phyloP scores from a whole-genome alignment of 2,888 invertebrate species.

The Megalurothrips usitatus region DNA sequence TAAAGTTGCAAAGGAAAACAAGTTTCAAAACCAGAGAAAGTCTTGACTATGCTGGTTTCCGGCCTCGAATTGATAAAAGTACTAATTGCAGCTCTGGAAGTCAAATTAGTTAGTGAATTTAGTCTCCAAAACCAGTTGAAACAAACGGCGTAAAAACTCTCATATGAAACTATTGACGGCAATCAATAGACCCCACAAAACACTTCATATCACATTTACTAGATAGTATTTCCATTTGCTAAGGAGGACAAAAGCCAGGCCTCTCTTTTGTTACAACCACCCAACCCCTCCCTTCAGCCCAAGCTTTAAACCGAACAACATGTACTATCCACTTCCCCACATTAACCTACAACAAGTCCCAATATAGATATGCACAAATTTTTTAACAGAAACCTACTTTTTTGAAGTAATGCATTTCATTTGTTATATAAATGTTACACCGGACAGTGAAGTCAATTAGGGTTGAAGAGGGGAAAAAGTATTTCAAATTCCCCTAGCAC shows the following conservation, averaged over 20 bases:
- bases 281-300: background rate
- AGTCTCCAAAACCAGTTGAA: constrained; percentile 2
- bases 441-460: no score
- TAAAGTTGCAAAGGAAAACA: background rate
- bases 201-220: constrained; percentile 2
- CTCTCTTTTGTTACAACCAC: background rate
- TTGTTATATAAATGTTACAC: no score
- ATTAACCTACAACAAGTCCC: background rate
- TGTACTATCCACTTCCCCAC: background rate
- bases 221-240: background rate
- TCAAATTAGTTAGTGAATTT: background rate
- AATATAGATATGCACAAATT: background rate
- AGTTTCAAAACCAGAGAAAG: background rate
- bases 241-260: background rate
- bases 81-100: background rate
- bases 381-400: background rate
- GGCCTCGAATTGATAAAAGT: background rate
- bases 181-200: background rate
- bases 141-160: background rate
- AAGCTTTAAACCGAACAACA: background rate
- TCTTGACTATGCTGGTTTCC: background rate
- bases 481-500: no score
- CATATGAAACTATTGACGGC: background rate
- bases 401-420: background rate
- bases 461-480: no score